Base-by-base conservation (phyloP, 1,140 invertebrate species). In the Ladona fulva region DNA sequence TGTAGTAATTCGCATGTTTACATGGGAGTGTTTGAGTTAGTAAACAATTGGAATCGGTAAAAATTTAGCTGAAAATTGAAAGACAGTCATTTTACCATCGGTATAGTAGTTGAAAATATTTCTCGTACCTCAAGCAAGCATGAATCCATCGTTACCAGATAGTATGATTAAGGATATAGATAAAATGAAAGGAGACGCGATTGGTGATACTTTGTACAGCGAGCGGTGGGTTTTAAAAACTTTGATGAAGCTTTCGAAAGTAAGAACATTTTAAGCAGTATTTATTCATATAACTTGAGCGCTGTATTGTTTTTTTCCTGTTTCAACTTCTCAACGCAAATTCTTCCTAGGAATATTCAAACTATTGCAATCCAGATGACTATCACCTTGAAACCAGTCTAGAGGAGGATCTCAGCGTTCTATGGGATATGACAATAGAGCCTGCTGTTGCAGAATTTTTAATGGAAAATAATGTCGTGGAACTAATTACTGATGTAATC, bases 401-500 rank as follows among this genome's bases (percentile, higher is more conserved):
- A 24, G 92, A 94, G 86, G 86, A 88, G 19, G 89, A 93, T 79
- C 84, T 94, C 7, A 93, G 92, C 81, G 89, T 88, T 24, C 81
- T 94, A 0, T 94, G 92, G 93, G 92, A 94, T 80, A 93, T 93
- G 90, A 91, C 92, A 12, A 83, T 89, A 0, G 90, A 94, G 79
- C 87, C 88, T 81, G 92, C 93, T 81, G 89, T 94, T 3, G 89
- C 90, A 1, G 79, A 87, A n/a, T 90, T 90, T 82, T 84, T 94
- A 5, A 82, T 91, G 76, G 85, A 91, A 80, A 87, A 92, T 79
- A 86, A 91, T 76, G 89, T 89, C 79, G 84, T 91, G 12, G 87
- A 89, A 74, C 83, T 94, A 24, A 86, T 85, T 12, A 85, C 86
- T 73, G 82, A 85, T 75, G 82, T 85, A 24, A 81, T 86, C 80